phyloP scores from a whole-genome alignment of 2,113 vertebrate genomes.

The Phoenicopterus ruber region DNA sequence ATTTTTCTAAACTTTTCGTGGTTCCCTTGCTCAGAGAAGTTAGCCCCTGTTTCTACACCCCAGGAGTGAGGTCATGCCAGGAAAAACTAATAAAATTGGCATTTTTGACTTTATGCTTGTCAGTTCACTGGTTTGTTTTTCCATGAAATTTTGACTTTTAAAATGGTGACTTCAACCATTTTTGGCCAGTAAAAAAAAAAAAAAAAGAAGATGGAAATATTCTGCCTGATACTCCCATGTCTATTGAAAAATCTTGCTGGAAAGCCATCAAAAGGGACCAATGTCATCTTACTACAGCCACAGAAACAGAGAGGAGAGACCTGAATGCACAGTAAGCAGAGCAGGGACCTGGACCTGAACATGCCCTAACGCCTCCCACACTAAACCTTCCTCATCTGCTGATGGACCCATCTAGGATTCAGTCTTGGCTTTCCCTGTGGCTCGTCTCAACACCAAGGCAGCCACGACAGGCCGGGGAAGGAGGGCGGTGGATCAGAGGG shows the following conservation, averaged over 20 bases:
- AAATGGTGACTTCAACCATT: background rate
- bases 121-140: background rate
- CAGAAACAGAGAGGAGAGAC: background rate
- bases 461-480: background rate
- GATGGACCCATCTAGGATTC: accelerated
- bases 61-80: background rate
- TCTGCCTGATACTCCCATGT: too few species aligned
- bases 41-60: background rate
- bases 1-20: background rate
- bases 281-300: accelerated
- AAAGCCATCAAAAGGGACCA: background rate
- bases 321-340: background rate
- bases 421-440: background rate
- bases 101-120: background rate
- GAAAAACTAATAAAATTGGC: background rate
- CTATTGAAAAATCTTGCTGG: background rate
- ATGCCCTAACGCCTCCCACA: accelerated
- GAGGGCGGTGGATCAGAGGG: background rate
- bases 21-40: background rate
- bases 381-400: background rate
- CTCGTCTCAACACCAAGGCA: background rate
- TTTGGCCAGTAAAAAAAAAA: background rate
- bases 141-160: background rate
- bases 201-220: background rate
- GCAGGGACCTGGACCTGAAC: background rate